These are phyloP conservation scores for Apolygus lucorum DNA, from an alignment of 1,140 invertebrate genomes.

Conservation along the genomic window DNA sequence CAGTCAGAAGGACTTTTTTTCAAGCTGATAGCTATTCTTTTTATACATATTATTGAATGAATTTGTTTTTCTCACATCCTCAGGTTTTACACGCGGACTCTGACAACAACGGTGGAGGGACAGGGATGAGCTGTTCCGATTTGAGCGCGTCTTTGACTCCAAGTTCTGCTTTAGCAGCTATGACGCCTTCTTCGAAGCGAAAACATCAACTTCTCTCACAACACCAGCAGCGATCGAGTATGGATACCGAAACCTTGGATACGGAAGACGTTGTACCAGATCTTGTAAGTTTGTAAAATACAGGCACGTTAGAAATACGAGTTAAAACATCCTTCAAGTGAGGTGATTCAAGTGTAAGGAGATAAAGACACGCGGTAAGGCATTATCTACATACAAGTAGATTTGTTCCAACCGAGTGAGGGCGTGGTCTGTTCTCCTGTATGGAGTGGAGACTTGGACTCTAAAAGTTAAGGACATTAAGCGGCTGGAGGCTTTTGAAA, in stretches of 20 bases:
- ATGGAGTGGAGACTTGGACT: no score
- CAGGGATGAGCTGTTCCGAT: conserved; percentile 47
- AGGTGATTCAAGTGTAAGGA: no score
- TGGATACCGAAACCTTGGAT: conserved; percentile 69
- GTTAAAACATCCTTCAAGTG: no score
- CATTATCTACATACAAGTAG: no score
- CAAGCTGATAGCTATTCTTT: background rate
- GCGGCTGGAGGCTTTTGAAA: no score
- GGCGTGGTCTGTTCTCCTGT: no score
- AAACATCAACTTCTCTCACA: conserved; percentile 65
- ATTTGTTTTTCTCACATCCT: background rate
- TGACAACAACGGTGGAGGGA: conserved; percentile 37
- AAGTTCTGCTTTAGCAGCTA: conserved; percentile 39
- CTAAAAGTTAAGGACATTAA: no score
- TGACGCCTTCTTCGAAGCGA: conserved; percentile 65
- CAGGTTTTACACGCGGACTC: conserved; percentile 63
- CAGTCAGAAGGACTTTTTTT: conserved; percentile 2
- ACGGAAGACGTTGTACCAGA: conserved; percentile 47
- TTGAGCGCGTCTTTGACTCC: conserved; percentile 42
- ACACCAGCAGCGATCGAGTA: conserved; percentile 72
- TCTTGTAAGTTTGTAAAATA: background rate
- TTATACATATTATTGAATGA: no score
- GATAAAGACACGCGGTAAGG: no score
- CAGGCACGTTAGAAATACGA: background rate
- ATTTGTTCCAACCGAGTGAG: no score